These are phyloP conservation scores for Augochlora pura DNA, from an alignment of 1,140 invertebrate species.

Conservation along the genomic window DNA sequence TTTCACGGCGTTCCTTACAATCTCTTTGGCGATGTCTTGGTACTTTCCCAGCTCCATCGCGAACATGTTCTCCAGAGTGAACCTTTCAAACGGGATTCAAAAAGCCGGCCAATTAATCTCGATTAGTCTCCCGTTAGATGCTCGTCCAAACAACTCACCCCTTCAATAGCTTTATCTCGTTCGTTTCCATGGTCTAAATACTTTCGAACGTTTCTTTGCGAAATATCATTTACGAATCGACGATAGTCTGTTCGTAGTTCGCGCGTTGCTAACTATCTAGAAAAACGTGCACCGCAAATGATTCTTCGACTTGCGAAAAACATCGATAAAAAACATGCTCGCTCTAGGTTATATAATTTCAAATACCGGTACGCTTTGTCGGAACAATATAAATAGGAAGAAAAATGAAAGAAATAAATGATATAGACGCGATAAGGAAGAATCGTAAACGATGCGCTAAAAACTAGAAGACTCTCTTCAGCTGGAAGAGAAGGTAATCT, in stretches of 20 bases:
- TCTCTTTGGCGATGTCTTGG: constrained; percentile 90
- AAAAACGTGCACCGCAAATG: too few relatives aligned
- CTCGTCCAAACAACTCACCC: constrained; percentile 51
- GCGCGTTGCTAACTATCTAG: too few relatives aligned
- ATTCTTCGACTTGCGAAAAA: too few relatives aligned
- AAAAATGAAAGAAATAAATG: background rate
- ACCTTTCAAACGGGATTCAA: constrained; percentile 74
- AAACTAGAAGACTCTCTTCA: background rate
- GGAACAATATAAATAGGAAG: background rate
- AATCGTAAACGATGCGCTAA: background rate
- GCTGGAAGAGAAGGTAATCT: background rate
- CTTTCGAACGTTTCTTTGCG: background rate
- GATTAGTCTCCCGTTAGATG: too few relatives aligned
- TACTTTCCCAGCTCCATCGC: constrained; percentile 93
- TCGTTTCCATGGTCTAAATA: constrained; percentile 35
- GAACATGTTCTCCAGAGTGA: constrained; percentile 95
- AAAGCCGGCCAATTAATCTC: background rate
- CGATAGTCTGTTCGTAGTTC: too few relatives aligned
- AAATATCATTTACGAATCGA: background rate
- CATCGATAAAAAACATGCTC: background rate
- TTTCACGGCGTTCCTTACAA: constrained; percentile 93
- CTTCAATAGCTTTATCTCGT: constrained; percentile 45
- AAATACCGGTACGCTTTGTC: background rate
- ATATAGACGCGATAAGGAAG: background rate
- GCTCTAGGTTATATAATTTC: background rate